phyloP scores from a whole-genome alignment of 2,113 vertebrate genomes.

The Salvelinus namaycush region DNA sequence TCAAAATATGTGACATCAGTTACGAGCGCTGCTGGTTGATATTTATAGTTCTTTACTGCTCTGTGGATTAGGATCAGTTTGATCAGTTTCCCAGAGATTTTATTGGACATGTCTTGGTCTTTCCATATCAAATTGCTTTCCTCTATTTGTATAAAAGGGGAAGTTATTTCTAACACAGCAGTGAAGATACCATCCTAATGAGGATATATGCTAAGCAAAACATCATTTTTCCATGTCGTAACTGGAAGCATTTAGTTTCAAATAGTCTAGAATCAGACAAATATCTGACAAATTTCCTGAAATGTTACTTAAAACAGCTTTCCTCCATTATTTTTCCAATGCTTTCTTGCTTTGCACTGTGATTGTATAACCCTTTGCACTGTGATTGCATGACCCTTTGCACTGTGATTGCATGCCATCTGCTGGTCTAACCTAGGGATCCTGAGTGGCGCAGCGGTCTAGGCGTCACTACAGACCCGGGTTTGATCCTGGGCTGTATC shows the following conservation, averaged over 20 bases:
- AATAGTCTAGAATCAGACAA: slow-evolving; percentile 75
- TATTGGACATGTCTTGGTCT: neutral
- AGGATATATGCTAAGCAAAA: neutral
- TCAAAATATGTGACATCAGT: no score
- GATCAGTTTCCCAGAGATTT: slow-evolving; percentile 70
- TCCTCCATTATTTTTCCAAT: slow-evolving; percentile 69
- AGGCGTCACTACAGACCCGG: no score
- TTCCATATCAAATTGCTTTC: slow-evolving; percentile 2
- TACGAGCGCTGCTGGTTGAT: slow-evolving; percentile 27
- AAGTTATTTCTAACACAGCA: neutral
- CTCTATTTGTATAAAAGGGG: neutral
- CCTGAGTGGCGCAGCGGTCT: no score
- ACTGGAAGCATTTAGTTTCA: neutral
- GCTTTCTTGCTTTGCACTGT: slow-evolving; percentile 92
- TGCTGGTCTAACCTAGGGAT: slow-evolving; percentile 87
- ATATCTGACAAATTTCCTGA: slow-evolving; percentile 84
- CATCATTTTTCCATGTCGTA: neutral
- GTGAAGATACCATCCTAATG: neutral
- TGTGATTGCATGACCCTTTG: no score
- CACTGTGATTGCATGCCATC: slow-evolving; percentile 91
- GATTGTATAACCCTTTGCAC: no score
- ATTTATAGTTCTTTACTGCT: slow-evolving; percentile 61
- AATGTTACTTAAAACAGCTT: slow-evolving; percentile 80
- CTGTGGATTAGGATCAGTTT: slow-evolving; percentile 56
- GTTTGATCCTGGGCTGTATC: no score